Conservation (phyloP, 1,140 invertebrate genomes). For the Saccostrea glomerata region DNA sequence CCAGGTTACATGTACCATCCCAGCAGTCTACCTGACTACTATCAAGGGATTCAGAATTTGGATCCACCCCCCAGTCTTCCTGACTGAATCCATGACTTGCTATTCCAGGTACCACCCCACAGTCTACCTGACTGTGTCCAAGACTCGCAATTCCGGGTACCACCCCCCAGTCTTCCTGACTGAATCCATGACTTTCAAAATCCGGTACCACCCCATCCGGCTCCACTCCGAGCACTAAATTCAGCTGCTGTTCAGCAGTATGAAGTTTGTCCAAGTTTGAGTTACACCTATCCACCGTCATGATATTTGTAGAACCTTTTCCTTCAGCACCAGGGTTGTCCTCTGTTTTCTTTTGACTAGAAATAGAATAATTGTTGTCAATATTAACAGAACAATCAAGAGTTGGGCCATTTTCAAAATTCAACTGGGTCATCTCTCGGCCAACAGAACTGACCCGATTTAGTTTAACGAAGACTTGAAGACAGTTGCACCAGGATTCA, state of each 20-base stretch:
- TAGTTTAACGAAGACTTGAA: constrained; percentile 26
- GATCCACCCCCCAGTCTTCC: neutral
- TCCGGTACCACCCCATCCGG: neutral
- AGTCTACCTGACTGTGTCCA: neutral
- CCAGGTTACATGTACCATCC: neutral
- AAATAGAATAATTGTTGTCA: neutral
- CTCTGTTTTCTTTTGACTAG: neutral
- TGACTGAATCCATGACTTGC: neutral
- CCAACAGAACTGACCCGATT: neutral
- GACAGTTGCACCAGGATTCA: neutral
- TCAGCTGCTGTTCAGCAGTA: neutral
- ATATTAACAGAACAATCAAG: neutral
- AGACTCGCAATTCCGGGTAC: neutral
- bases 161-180: neutral
- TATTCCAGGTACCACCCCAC: constrained; percentile 7
- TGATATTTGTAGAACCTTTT: neutral
- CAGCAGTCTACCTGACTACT: neutral
- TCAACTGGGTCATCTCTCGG: constrained; percentile 16
- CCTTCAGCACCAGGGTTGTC: neutral
- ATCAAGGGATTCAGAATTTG: neutral
- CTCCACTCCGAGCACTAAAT: neutral
- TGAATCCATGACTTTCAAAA: neutral
- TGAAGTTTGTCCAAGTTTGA: neutral
- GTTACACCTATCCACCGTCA: neutral
- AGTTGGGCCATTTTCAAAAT: neutral